A percentile compares a stretch with the other conserved stretches of the same genome.
Conservation (phyloP, 1,140 invertebrate species). For the Lepidurus couesii region DNA sequence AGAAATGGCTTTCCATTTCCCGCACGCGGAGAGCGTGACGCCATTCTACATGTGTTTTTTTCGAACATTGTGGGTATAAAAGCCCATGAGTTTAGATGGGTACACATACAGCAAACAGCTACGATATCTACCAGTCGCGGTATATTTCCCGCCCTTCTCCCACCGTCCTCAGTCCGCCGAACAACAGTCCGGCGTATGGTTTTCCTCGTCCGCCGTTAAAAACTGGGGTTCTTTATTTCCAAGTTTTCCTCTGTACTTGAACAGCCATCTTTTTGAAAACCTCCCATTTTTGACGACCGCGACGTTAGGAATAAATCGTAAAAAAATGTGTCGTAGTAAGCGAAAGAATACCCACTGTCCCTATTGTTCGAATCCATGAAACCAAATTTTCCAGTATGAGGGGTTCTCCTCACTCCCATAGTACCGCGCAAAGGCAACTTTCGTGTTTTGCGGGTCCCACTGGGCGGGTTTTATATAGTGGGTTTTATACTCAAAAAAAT, state of each 20-base stretch:
- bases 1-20: constrained; percentile 22
- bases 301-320: constrained; percentile 6
- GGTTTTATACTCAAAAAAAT: background rate
- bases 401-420: background rate
- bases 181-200: background rate
- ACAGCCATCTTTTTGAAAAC: background rate
- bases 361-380: background rate
- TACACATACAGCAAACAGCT: too few species aligned
- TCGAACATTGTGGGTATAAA: background rate
- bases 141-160: background rate
- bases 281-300: background rate
- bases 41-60: constrained; percentile 17
- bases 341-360: constrained; percentile 10
- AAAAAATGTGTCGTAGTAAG: background rate
- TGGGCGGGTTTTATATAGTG: background rate
- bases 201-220: background rate
- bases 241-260: background rate
- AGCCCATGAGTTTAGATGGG: background rate
- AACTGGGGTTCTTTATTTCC: background rate
- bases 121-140: too few species aligned
- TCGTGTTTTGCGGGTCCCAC: background rate
- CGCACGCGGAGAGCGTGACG: constrained; percentile 20
- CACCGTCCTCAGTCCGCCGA: background rate
- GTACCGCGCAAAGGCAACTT: background rate
- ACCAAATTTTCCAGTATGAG: background rate